Base-by-base conservation (phyloP, 1,140 invertebrate genomes). In the Eufriesea mexicana region DNA sequence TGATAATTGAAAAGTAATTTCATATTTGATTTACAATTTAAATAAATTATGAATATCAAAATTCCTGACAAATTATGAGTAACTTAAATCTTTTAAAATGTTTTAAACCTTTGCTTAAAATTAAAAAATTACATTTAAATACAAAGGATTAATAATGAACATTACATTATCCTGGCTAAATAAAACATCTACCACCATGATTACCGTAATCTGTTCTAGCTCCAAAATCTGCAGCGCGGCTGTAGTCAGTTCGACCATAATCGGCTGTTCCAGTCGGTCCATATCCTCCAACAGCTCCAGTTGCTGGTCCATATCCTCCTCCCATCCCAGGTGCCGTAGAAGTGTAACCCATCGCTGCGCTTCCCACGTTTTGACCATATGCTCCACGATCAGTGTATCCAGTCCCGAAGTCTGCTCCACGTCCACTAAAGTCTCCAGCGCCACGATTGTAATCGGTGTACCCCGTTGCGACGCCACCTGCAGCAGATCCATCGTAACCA, bases 361-460 rank as follows among this genome's bases (percentile, higher is more conserved):
- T 90, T 18, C 93, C 92, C 49, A 93, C 91, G 55, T 89, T 89
- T 70, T 94, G 94, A 6, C 93, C 91, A 25, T 94, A 94, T 1
- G 86, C 93, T 10, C 92, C 92, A 57, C 93, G 91, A 54, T 94
- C 93, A 6, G 91, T 91, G 59, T 94, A 94, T 51, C 93, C 92
- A 23, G 92, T 90, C 14, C 91, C 87, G 47, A 92, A 93, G 83
- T 93, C 93, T n/a, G 87, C 75, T 10, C 92, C 92, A 66, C 93
- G 90, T 82, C 91, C 89, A 79, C 91, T 91, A 86, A 93, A 94
- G 78, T 93, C 93, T 28, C 92, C 93, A 66, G 91, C 93, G 42
- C 93, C 93, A 12, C 93, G 90, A 83, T 94, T 93, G 78, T 94
- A 94, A 83, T 94, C 93, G 54, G 90, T 90, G 84, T 94, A 94